phyloP scores from a whole-genome alignment of 1,140 invertebrate genomes.

The Drosophila ironensis region DNA sequence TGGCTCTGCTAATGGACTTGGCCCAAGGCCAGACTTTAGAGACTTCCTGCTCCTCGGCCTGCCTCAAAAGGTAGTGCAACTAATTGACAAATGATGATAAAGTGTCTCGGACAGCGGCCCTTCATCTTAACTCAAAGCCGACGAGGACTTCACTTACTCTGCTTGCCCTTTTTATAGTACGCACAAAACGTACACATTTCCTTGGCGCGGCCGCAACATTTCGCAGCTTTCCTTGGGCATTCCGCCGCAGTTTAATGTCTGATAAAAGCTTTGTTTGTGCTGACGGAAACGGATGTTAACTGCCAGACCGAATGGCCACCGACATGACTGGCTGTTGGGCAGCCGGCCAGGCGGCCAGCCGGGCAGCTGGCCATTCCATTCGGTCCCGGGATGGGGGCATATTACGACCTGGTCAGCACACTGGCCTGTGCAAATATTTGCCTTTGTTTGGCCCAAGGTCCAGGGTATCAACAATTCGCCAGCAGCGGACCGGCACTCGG shows the following conservation, averaged over 20 bases:
- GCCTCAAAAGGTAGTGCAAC: constrained; percentile 50
- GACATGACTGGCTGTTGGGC: constrained; percentile 51
- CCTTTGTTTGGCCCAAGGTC: neutral
- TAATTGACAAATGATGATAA: constrained; percentile 80
- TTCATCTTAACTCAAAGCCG: neutral
- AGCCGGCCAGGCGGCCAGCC: neutral
- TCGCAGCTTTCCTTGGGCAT: neutral
- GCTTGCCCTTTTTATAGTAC: constrained; percentile 23
- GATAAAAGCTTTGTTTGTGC: constrained; percentile 72
- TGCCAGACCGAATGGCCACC: constrained; percentile 67
- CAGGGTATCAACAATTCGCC: constrained; percentile 27
- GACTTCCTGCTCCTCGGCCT: constrained; percentile 21
- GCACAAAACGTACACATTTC: too few species aligned
- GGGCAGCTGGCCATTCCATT: neutral
- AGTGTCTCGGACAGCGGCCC: constrained; percentile 53
- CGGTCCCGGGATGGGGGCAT: neutral
- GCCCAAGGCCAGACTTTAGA: constrained; percentile 1
- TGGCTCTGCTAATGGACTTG: constrained; percentile 43
- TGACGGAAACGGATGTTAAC: constrained; percentile 75
- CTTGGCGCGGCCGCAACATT: constrained; percentile 30
- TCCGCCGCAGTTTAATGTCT: constrained; percentile 61
- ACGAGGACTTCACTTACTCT: constrained; percentile 11
- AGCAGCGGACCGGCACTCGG: neutral
- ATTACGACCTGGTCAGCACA: constrained; percentile 1
- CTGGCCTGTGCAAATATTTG: constrained; percentile 25